phyloP scores from a whole-genome alignment of 2,113 vertebrate genomes.

The Aptenodytes forsteri region DNA sequence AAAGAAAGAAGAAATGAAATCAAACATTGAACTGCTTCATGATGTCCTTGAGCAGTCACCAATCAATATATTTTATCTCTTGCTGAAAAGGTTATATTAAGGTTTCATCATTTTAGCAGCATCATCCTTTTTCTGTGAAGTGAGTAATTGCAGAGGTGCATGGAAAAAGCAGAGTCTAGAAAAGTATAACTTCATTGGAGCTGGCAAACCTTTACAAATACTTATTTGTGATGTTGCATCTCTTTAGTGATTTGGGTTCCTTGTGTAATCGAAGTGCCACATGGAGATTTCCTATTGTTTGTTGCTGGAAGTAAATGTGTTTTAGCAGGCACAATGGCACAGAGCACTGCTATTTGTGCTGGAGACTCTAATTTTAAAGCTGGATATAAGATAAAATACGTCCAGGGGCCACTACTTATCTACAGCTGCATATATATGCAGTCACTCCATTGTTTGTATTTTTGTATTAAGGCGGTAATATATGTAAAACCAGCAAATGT shows the following conservation, averaged over 20 bases:
- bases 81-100: conserved; percentile 73
- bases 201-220: conserved; percentile 50
- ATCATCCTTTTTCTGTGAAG: conserved; percentile 30
- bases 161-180: conserved; percentile 22
- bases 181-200: conserved; percentile 15
- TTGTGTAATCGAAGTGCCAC: conserved; percentile 36
- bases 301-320: conserved; percentile 23
- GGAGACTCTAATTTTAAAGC: conserved; percentile 22
- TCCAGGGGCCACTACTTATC: not conserved
- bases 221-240: conserved; percentile 22
- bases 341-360: not conserved
- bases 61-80: conserved; percentile 81
- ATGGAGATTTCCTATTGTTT: conserved; percentile 29
- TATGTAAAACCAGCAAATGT: not conserved
- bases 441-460: not conserved
- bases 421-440: not conserved
- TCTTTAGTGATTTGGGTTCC: conserved; percentile 51
- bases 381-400: not conserved
- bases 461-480: not conserved
- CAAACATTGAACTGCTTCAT: conserved; percentile 68
- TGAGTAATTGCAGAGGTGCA: conserved; percentile 5
- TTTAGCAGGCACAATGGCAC: conserved; percentile 26
- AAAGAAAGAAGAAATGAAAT: conserved; percentile 15
- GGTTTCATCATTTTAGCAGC: conserved; percentile 56
- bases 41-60: conserved; percentile 73